Percentiles rank a stretch among this genome's conserved stretches.
Conservation (phyloP, 2,797 vertebrate genomes). For the Silurus aristotelis region DNA sequence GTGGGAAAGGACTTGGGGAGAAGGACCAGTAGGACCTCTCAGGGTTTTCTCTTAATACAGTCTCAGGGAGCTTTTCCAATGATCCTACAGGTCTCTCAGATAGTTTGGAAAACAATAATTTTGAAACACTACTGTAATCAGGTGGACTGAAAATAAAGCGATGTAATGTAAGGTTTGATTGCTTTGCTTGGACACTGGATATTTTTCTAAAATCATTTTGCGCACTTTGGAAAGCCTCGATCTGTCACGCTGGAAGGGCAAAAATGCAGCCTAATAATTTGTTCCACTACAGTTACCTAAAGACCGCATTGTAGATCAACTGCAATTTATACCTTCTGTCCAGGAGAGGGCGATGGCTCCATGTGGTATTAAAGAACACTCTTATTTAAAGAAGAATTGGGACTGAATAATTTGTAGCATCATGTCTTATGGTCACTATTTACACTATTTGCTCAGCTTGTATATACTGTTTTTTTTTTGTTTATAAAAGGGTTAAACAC, state of each 20-base stretch:
- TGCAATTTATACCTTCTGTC: not conserved
- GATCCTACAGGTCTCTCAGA: not conserved
- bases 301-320: not conserved
- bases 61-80: too few species aligned
- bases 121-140: not conserved
- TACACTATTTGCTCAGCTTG: not conserved
- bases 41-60: too few species aligned
- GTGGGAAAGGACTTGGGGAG: too few species aligned
- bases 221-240: not conserved
- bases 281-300: not conserved
- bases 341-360: not conserved
- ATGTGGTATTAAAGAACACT: not conserved
- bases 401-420: not conserved
- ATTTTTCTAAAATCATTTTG: not conserved
- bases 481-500: conserved; percentile 79
- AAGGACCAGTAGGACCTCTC: too few species aligned
- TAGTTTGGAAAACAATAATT: not conserved
- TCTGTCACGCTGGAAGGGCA: not conserved
- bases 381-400: not conserved
- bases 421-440: not conserved
- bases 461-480: not conserved
- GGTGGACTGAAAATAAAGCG: too few species aligned
- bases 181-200: not conserved
- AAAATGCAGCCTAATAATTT: not conserved
- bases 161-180: not conserved